A percentile compares a stretch with the other conserved stretches of the same genome.
phyloP scores from a whole-genome alignment of 2,113 vertebrate species.

The Balaenoptera acutorostrata region DNA sequence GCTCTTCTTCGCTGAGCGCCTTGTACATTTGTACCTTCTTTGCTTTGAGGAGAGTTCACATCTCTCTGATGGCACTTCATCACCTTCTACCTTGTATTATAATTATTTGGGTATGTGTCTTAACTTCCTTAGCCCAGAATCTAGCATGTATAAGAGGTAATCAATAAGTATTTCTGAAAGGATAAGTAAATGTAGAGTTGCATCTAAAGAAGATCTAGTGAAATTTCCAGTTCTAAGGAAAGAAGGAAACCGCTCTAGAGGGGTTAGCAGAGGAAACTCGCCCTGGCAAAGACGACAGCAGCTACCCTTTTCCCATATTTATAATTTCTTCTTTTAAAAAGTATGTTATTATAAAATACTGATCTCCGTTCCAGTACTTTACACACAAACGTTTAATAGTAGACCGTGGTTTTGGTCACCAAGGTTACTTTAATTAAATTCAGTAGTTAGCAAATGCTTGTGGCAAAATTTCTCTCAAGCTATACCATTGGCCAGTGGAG shows the following conservation, averaged over 20 bases:
- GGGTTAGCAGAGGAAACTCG: background rate
- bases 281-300: background rate
- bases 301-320: background rate
- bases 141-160: background rate
- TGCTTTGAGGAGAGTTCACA: background rate
- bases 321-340: background rate
- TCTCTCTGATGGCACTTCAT: background rate
- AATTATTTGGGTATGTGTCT: background rate
- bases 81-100: background rate
- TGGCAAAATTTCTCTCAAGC: background rate
- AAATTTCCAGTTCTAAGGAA: background rate
- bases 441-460: background rate
- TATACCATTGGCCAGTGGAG: background rate
- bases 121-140: background rate
- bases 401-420: background rate
- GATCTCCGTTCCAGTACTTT: background rate
- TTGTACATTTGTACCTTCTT: background rate
- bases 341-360: background rate
- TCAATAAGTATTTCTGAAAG: background rate
- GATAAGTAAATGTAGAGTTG: background rate
- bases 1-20: background rate
- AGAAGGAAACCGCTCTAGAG: background rate
- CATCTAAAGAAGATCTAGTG: background rate
- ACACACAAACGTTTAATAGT: background rate
- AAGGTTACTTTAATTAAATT: conserved; percentile 35